Conservation (phyloP, 1,140 invertebrate species). For the Bombus confusus region DNA sequence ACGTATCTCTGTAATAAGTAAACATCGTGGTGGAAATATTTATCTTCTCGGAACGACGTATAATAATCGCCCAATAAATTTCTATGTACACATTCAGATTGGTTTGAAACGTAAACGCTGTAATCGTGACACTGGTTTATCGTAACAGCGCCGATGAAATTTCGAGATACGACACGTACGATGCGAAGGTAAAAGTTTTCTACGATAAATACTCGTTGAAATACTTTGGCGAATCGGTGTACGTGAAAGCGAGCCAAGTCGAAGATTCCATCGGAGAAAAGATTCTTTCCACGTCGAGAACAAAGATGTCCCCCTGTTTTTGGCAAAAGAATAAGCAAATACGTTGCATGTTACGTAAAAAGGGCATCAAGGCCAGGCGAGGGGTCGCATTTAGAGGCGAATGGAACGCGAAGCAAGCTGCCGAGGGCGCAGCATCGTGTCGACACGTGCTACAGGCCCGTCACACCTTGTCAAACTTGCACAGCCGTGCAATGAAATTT, state of each 20-base stretch:
- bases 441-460: constrained; percentile 68
- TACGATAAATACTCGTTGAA: not conserved
- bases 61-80: too few relatives aligned
- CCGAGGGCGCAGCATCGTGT: constrained; percentile 45
- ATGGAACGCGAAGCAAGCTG: not conserved
- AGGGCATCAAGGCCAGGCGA: not conserved
- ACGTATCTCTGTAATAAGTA: too few relatives aligned
- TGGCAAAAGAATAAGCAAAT: not conserved
- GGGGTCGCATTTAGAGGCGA: constrained; percentile 42
- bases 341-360: not conserved
- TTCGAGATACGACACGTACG: too few relatives aligned
- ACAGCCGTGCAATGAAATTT: constrained; percentile 57
- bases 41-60: too few relatives aligned
- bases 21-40: too few relatives aligned
- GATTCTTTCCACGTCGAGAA: not conserved
- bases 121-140: too few relatives aligned
- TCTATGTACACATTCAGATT: too few relatives aligned
- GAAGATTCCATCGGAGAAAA: too few relatives aligned
- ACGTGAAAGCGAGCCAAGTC: not conserved
- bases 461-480: constrained; percentile 73
- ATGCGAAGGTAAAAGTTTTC: too few relatives aligned
- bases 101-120: too few relatives aligned
- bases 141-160: too few relatives aligned
- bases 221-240: not conserved
- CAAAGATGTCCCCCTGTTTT: not conserved